Base-by-base conservation (phyloP, 2,113 vertebrate species). In the Lampris incognitus region DNA sequence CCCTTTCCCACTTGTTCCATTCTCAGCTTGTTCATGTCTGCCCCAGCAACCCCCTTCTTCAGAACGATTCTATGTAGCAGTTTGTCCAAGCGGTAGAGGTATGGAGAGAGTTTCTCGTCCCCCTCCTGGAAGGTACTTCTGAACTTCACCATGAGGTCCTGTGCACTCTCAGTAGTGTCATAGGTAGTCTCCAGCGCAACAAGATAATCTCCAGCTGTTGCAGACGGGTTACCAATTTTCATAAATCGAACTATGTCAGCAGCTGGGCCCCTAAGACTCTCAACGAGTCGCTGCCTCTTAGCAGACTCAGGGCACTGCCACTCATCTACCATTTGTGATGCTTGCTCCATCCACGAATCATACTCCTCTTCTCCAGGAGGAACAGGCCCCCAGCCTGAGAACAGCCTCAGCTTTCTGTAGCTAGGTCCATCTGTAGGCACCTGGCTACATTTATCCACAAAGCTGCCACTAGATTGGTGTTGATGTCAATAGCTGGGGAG, bases 251-350 rank as follows among this genome's bases (percentile, higher is more conserved):
- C 66, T 56, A 81, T 70, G 13, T 82, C 74, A 5, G 78, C 70
- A 6, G 78, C 70, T 49, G 78, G 73, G 9, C 74, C 74, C 63
- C 70, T 78, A 2, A 81, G 48, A 44, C 78, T 74, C 36, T 81
- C 78, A 38, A 63, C 61, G 65, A 85, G 55, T 41, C 69, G 67
- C 61, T 85, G 83, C 24, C 71, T 78, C 39, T 85, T 85, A 1
- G 62, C 54, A 9, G 13, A 24, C 3, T 78, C 74, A 24, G 48
- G 3, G 50, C 74, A 78, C 13, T 71, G 65, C 78, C 74, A 81
- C 36, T 78, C 66, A 37, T 77, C 66, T 11, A 80, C 3, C 44
- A 80, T 49, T 39, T 74, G 81, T 2, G 37, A 40, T 2, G 81
- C 66, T n/a, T 83, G 81, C 50, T 83, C 66, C 1, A 58, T 72